A percentile compares a stretch with the other conserved stretches of the same genome.
phyloP scores from a whole-genome alignment of 1,140 invertebrate genomes.

The Nilaparvata lugens region DNA sequence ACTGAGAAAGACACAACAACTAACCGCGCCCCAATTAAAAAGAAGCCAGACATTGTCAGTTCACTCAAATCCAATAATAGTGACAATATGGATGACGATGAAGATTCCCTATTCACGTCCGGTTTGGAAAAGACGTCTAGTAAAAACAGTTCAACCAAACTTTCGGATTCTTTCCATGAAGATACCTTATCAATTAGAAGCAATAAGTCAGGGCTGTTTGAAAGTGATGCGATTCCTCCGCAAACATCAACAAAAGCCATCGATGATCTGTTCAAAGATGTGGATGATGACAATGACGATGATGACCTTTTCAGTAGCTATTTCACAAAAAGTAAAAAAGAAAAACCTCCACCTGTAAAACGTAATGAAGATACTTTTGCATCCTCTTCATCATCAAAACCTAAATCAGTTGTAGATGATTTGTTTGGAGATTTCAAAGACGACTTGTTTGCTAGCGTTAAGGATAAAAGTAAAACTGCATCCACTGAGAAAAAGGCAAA shows the following conservation, averaged over 20 bases:
- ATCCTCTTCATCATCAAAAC: too few relatives aligned
- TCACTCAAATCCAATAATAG: background rate
- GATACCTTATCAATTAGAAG: background rate
- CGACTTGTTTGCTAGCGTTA: too few relatives aligned
- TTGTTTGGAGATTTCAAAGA: background rate
- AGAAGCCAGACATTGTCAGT: too few relatives aligned
- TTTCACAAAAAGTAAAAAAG: background rate
- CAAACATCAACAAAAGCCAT: constrained; percentile 26
- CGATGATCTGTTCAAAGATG: constrained; percentile 15
- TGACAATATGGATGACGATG: background rate
- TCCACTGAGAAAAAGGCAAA: too few relatives aligned
- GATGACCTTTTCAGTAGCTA: constrained; percentile 25
- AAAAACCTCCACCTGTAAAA: too few relatives aligned
- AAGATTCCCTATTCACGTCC: background rate
- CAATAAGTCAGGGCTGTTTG: background rate
- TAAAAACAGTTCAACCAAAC: constrained; percentile 1
- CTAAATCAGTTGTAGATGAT: background rate
- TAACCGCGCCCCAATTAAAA: too few relatives aligned
- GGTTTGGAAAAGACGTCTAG: background rate
- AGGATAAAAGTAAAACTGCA: too few relatives aligned
- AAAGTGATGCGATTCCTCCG: background rate
- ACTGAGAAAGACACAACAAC: background rate
- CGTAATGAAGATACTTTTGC: too few relatives aligned
- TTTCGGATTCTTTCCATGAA: background rate
- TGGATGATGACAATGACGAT: constrained; percentile 34